Evolutionary conservation across 2,797 vertebrate species (phyloP).

Genomic region (Bufotes viridis): DNA sequence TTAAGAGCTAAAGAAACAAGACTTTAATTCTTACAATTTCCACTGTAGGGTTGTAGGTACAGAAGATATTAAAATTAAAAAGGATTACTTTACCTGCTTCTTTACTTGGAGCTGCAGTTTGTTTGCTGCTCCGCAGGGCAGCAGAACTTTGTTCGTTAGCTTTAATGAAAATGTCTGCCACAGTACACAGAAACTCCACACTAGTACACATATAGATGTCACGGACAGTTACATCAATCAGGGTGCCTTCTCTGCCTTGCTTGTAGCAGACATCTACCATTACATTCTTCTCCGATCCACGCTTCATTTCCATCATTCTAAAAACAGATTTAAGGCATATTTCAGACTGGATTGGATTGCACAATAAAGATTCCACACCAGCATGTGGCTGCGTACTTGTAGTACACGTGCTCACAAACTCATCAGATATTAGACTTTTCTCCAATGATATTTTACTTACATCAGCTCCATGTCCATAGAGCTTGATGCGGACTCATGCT

Average conservation of each 20-base stretch:
- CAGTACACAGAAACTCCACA: constrained; percentile 94
- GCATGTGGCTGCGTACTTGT: neutral
- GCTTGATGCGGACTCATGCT: too few species aligned
- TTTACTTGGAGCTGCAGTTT: constrained; percentile 75
- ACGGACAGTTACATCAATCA: constrained; percentile 84
- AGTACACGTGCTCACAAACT: neutral
- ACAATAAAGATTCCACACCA: neutral
- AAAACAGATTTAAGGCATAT: constrained; percentile 60
- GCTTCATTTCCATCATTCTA: constrained; percentile 94
- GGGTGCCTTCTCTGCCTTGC: constrained; percentile 82
- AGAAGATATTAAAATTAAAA: neutral
- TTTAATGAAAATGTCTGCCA: constrained; percentile 90
- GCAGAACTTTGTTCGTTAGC: constrained; percentile 81
- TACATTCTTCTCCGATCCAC: constrained; percentile 85
- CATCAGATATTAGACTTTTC: too few species aligned
- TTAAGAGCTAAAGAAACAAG: constrained; percentile 69
- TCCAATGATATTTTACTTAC: too few species aligned
- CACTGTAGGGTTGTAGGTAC: neutral
- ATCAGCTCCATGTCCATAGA: too few species aligned
- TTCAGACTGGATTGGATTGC: neutral
- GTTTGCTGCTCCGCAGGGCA: constrained; percentile 74
- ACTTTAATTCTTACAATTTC: neutral
- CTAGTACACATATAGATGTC: constrained; percentile 95
- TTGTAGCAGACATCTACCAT: constrained; percentile 92
- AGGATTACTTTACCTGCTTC: constrained; percentile 76